Evolutionary conservation across 2,113 vertebrate genomes (phyloP), one percentile per base, ranked within the genome.

Genomic region (Xyrauchen texanus): DNA sequence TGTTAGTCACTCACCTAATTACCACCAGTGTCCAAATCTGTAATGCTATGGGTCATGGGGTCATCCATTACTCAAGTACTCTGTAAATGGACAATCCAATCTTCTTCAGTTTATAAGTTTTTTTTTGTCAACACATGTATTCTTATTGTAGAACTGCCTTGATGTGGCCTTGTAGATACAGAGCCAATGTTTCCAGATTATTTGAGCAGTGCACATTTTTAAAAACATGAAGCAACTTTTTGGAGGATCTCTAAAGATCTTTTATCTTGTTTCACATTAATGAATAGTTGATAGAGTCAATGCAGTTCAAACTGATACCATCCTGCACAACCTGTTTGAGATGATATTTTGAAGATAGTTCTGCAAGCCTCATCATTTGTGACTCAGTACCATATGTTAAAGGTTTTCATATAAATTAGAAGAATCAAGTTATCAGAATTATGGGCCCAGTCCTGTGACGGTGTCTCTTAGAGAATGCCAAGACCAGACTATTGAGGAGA

Each of bases 401-500:
- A 46, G 47, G 63, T 63, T 52, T 49, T 55, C 64, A 47, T 52
- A 53, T 44, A 47, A 71, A 68, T 78, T 8, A 77, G 66, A 77
- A 45, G 49, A 77, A 67, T 34, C 21, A 34, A 34, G 21, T 80
- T 67, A 79, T 84, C 81, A 72, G 68, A 82, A 78, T 78, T 77
- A 78, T 13, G 49, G 68, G 75, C 70, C 69, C 76, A 61, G 66
- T 47, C 76, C 10, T 61, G 57, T 69, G 60, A 76, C 3, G 15
- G 45, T 72, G 65, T 72, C 81, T 82, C 81, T 87, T 81, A 79
- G 82, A 83, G 79, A 85, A 87, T 82, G 80, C 88, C 91, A 88
- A 91, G 88, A 85, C 70, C 83, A 77, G 87, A 61, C 86, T 86
- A 83, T 72, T 88, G 88, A 88, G 76, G 79, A 16, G 85, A 85